Conservation (phyloP, 2,113 vertebrate species). For the Clarias magur region DNA sequence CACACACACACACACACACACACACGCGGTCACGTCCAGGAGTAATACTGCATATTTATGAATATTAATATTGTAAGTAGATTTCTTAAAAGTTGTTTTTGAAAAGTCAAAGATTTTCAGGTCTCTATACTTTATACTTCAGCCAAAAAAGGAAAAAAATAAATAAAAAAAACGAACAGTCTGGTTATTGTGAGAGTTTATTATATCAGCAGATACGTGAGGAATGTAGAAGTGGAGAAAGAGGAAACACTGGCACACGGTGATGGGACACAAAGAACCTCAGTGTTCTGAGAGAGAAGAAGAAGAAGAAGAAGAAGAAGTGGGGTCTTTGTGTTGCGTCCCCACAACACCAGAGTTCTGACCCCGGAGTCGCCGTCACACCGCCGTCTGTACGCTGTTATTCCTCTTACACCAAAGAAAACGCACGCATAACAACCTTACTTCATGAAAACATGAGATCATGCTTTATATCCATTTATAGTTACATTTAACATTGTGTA, state of each 20-base stretch:
- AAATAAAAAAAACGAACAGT: not conserved
- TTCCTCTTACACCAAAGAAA: not conserved
- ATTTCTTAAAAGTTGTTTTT: not conserved
- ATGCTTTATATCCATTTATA: not conserved
- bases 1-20: too few species aligned
- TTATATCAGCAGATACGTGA: conserved; percentile 64
- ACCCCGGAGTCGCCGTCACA: not conserved
- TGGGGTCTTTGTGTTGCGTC: too few species aligned
- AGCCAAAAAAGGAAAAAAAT: not conserved
- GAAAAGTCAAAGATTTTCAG: not conserved
- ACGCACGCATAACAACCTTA: not conserved
- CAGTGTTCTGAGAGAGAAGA: conserved; percentile 57
- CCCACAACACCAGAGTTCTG: not conserved
- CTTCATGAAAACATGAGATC: not conserved
- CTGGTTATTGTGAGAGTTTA: not conserved
- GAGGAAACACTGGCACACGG: conserved; percentile 59
- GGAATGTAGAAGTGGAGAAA: conserved; percentile 70
- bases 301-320: conserved; percentile 16
- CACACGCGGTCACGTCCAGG: too few species aligned
- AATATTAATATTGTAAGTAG: too few species aligned
- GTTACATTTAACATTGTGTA: not conserved
- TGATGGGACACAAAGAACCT: conserved; percentile 64
- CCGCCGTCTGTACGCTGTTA: not conserved
- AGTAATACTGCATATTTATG: too few species aligned
- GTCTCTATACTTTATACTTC: not conserved